A percentile compares a stretch with the other conserved stretches of the same genome.
These are phyloP conservation scores for Gastrophysa polygoni DNA, from an alignment of 2,888 invertebrate genomes.

Conservation along the genomic window DNA sequence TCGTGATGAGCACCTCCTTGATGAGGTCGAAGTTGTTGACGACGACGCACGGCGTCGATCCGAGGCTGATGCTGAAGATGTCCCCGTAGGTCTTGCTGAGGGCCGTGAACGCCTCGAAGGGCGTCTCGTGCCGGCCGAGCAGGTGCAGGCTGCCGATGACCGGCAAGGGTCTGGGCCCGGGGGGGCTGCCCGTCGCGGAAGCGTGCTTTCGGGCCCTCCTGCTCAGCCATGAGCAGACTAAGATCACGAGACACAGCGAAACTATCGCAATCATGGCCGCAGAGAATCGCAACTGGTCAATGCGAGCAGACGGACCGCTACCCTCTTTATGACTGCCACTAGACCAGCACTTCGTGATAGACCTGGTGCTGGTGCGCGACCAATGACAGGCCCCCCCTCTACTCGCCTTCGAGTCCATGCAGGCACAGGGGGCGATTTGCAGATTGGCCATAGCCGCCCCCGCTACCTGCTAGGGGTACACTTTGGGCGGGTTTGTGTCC, in stretches of 20 bases:
- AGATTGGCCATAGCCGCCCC: constrained; percentile 52
- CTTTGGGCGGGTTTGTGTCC: not conserved
- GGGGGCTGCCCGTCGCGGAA: constrained; percentile 58
- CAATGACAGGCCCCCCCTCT: constrained; percentile 52
- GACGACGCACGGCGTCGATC: constrained; percentile 72
- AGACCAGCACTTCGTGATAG: constrained; percentile 38
- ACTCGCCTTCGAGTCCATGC: constrained; percentile 48
- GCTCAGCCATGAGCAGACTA: constrained; percentile 49
- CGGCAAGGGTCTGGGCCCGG: constrained; percentile 72
- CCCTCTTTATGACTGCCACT: constrained; percentile 55
- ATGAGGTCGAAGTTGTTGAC: constrained; percentile 76
- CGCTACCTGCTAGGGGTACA: constrained; percentile 31
- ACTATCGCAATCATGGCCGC: constrained; percentile 55
- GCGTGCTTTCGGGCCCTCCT: constrained; percentile 34
- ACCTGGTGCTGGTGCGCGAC: constrained; percentile 52
- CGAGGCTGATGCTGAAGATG: constrained; percentile 72
- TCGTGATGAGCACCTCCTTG: constrained; percentile 77
- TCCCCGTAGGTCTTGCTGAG: constrained; percentile 73
- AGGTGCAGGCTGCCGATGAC: constrained; percentile 75
- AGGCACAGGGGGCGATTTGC: constrained; percentile 51
- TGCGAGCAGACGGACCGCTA: constrained; percentile 54
- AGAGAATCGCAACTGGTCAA: constrained; percentile 49
- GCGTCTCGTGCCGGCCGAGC: constrained; percentile 67
- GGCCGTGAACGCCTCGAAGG: constrained; percentile 76
- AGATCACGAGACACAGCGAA: constrained; percentile 52